Evolutionary conservation across 2,797 vertebrate species (phyloP), one percentile per base, ranked within the genome.

Genomic region (Oreonectes daqikongensis): DNA sequence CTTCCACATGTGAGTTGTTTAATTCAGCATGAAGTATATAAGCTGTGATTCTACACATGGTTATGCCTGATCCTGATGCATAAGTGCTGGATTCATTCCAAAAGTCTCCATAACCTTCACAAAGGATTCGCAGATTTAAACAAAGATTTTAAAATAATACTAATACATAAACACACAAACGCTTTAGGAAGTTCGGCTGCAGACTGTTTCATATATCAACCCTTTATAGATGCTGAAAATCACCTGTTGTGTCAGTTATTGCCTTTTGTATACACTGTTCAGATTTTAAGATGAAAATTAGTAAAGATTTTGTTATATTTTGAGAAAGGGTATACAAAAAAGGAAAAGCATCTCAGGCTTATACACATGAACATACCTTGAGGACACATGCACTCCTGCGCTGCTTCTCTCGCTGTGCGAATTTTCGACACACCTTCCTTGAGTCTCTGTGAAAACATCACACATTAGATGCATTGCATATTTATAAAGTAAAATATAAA

Each of bases 301-400:
- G 24, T 17, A 14, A 66, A 48, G 35, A 35, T 35, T 35, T 8
- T 57, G 2, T 9, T 46, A 35, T 24, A 52, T 30, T 44, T 53
- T 32, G 28, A 61, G 4, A 40, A 20, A 9, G 12, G 14, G 12
- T 35, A 32, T 35, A 35, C 0, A 35, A 50, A 26, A 7, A 6
- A 4, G 12, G 3, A n/a, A 35, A 32, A 67, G n/a, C 35, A 28
- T 26, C n/a, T 50, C n/a, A 70, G 35, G 18, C 2, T 20, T 52
- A 14, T 69, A 44, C 4, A 35, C 20, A 28, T 22, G 59, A 40
- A 69, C 3, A 61, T 89, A 95, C 94, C 94, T 89, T 93, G 92
- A 40, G 93, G 93, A 77, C 94, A 95, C 75, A 84, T 70, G 40
- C 94, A 95, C 65, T 92, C 91, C 0, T 88, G 80, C 0, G 88